A percentile compares a stretch with the other conserved stretches of the same genome.
phyloP scores from a whole-genome alignment of 2,113 vertebrate species.

The Dipodomys merriami region DNA sequence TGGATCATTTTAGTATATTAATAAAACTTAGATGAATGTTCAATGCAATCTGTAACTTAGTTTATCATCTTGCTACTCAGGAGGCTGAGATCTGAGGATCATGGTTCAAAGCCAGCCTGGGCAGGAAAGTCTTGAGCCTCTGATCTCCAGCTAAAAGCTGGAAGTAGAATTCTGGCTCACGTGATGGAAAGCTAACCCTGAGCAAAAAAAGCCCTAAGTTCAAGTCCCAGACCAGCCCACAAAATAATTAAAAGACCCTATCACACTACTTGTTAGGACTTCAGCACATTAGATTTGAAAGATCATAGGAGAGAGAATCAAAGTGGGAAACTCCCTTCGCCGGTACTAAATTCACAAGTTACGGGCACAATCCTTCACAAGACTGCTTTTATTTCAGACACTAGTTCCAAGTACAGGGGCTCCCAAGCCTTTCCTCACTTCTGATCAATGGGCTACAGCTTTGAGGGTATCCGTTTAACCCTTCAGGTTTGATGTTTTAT shows the following conservation, averaged over 20 bases:
- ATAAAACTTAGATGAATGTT: slow-evolving; percentile 21
- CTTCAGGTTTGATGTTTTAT: not conserved
- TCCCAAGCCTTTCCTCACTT: not conserved
- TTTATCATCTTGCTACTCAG: slow-evolving; percentile 5
- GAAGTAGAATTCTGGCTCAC: too few species aligned
- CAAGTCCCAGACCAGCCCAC: too few species aligned
- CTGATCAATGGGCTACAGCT: not conserved
- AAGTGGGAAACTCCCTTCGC: not conserved
- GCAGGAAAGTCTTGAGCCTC: too few species aligned
- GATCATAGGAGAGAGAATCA: not conserved
- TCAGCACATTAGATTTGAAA: not conserved
- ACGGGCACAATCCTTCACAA: not conserved
- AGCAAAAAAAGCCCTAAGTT: too few species aligned
- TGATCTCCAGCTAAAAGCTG: too few species aligned
- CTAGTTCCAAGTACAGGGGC: not conserved
- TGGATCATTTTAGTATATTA: slow-evolving; percentile 2
- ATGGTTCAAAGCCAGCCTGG: too few species aligned
- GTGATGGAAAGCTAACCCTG: too few species aligned
- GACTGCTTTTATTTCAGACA: not conserved
- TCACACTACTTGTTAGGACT: not conserved
- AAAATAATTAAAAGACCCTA: too few species aligned
- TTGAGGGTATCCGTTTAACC: not conserved
- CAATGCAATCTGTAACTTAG: not conserved
- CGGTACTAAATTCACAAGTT: not conserved
- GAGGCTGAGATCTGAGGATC: too few species aligned